Evolutionary conservation across 2,797 vertebrate species (phyloP).

Genomic region (Lithobates sylvaticus): DNA sequence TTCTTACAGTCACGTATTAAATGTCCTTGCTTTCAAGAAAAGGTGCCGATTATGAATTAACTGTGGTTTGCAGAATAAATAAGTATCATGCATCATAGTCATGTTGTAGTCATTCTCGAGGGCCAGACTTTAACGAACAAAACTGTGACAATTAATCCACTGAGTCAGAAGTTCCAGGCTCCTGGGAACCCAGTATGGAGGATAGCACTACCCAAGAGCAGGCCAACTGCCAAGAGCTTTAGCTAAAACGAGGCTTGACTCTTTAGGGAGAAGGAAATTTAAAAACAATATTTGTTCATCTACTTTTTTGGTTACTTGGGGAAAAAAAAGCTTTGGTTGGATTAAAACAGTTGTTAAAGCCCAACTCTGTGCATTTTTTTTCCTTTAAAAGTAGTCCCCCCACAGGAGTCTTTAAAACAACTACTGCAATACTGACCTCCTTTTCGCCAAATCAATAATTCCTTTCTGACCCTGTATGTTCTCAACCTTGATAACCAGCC

Average conservation of each 20-base stretch:
- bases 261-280: slow-evolving; percentile 71
- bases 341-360: background rate
- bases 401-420: too few species aligned
- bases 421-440: too few species aligned
- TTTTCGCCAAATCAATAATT: too few species aligned
- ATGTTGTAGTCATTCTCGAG: slow-evolving; percentile 75
- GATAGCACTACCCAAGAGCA: slow-evolving; percentile 68
- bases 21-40: slow-evolving; percentile 53
- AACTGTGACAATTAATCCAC: slow-evolving; percentile 77
- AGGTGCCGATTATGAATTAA: slow-evolving; percentile 67
- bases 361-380: too few species aligned
- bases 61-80: slow-evolving; percentile 68
- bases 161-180: slow-evolving; percentile 72
- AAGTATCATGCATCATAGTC: slow-evolving; percentile 75
- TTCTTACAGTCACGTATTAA: slow-evolving; percentile 2
- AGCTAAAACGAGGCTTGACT: slow-evolving; percentile 70
- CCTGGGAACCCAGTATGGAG: slow-evolving; percentile 75
- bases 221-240: slow-evolving; percentile 71
- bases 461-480: too few species aligned
- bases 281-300: slow-evolving; percentile 75
- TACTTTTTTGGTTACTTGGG: slow-evolving; percentile 65
- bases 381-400: too few species aligned
- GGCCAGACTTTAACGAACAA: slow-evolving; percentile 74
- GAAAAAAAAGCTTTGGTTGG: background rate
- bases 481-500: too few species aligned